Evolutionary conservation across 2,888 invertebrate genomes (phyloP).

Genomic region (Phasia obesa): DNA sequence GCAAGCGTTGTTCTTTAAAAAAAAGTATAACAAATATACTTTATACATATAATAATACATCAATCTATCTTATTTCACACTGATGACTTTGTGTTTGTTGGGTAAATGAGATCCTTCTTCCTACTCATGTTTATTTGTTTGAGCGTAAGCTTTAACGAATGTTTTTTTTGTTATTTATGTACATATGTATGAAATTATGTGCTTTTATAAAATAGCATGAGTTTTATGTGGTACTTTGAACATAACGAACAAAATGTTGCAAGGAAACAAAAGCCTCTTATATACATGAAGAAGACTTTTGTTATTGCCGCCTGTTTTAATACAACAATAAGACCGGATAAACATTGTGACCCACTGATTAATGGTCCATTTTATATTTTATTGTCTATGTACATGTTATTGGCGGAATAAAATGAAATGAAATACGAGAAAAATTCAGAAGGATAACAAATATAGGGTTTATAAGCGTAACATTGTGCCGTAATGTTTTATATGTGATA

Average conservation of each 20-base stretch:
- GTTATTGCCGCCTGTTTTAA: slow-evolving; percentile 21
- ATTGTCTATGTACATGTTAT: slow-evolving; percentile 29
- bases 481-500: too few relatives aligned
- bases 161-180: too few relatives aligned
- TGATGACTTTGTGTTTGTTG: too few relatives aligned
- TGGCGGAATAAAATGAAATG: slow-evolving; percentile 16
- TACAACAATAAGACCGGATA: slow-evolving; percentile 40
- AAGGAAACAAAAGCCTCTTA: slow-evolving; percentile 25
- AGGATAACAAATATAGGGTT: not conserved
- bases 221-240: slow-evolving; percentile 21
- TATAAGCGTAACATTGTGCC: too few relatives aligned
- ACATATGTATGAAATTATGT: not conserved
- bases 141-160: not conserved
- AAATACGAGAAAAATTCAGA: not conserved
- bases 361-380: slow-evolving; percentile 49
- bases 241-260: slow-evolving; percentile 19
- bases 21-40: too few relatives aligned
- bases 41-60: too few relatives aligned
- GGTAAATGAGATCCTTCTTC: too few relatives aligned
- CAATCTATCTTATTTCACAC: too few relatives aligned
- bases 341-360: slow-evolving; percentile 54
- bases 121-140: not conserved
- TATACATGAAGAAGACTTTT: slow-evolving; percentile 32
- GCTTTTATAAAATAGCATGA: not conserved
- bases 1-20: too few relatives aligned